These are phyloP conservation scores for Danionella cerebrum DNA, from an alignment of 2,113 vertebrate genomes.

Conservation along the genomic window DNA sequence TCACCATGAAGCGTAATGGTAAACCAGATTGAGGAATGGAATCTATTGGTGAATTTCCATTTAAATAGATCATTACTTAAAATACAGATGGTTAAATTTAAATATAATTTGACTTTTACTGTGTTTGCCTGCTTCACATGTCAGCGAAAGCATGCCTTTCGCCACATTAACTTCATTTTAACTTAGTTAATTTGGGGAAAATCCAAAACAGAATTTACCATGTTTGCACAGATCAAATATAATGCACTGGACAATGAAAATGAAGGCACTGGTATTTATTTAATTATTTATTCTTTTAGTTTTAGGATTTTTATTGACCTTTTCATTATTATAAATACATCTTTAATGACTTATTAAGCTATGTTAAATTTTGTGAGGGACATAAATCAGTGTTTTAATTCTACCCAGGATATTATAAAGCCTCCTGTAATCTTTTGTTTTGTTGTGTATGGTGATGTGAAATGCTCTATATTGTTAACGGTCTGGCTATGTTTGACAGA, in stretches of 20 bases:
- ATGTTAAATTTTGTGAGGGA: neutral
- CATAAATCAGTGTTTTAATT: neutral
- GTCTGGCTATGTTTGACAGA: neutral
- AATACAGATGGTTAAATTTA: too few species aligned
- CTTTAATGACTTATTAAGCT: too few species aligned
- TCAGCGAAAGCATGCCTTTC: neutral
- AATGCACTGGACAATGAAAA: neutral
- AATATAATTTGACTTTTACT: neutral
- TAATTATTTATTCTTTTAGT: neutral
- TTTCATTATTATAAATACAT: too few species aligned
- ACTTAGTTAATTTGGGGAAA: too few species aligned
- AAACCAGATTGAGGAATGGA: neutral
- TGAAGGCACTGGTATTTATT: neutral
- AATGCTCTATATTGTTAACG: neutral
- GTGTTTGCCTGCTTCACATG: neutral
- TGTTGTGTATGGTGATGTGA: neutral
- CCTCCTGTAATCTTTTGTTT: neutral
- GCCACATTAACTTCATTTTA: too few species aligned
- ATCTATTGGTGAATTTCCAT: neutral
- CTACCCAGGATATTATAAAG: neutral
- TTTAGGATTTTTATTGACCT: too few species aligned
- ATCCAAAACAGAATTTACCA: neutral
- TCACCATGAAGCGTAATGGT: neutral
- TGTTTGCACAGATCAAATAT: neutral
- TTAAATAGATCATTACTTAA: too few species aligned